Percentiles rank a stretch among this genome's conserved stretches.
Evolutionary conservation across 2,888 invertebrate species (phyloP).

Genomic region (Hymenopus coronatus): DNA sequence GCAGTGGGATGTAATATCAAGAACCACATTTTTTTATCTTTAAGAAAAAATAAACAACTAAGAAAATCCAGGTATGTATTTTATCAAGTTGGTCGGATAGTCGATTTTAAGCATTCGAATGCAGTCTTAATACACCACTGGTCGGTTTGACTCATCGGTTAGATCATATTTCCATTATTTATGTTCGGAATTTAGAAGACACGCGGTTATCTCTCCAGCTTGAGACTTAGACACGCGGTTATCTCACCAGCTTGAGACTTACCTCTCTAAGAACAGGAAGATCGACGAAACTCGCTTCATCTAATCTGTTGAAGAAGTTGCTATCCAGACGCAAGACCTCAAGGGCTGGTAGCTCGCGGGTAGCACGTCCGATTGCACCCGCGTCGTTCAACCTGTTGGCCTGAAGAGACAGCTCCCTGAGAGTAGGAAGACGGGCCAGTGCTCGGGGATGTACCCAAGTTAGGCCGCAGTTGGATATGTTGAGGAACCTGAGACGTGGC

Average conservation of each 20-base stretch:
- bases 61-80: too few species aligned
- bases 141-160: too few species aligned
- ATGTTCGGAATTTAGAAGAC: too few species aligned
- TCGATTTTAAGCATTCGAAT: too few species aligned
- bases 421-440: slow-evolving; percentile 65
- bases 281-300: slow-evolving; percentile 77
- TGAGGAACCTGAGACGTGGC: slow-evolving; percentile 65
- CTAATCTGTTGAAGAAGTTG: slow-evolving; percentile 68
- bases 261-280: slow-evolving; percentile 63
- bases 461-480: slow-evolving; percentile 74
- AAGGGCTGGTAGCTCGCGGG: slow-evolving; percentile 71
- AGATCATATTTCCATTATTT: too few species aligned
- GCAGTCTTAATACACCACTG: too few species aligned
- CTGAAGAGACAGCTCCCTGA: slow-evolving; percentile 66
- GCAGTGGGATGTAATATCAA: too few species aligned
- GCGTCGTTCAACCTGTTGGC: slow-evolving; percentile 75
- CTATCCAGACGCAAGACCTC: slow-evolving; percentile 67
- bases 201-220: too few species aligned
- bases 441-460: slow-evolving; percentile 76
- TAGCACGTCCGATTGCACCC: slow-evolving; percentile 75
- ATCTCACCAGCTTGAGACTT: background rate
- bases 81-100: too few species aligned
- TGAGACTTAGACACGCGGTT: background rate
- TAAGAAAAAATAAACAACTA: too few species aligned
- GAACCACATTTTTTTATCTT: too few species aligned